These are phyloP conservation scores for Danionella dracula DNA, from an alignment of 2,797 vertebrate genomes.

Conservation along the genomic window DNA sequence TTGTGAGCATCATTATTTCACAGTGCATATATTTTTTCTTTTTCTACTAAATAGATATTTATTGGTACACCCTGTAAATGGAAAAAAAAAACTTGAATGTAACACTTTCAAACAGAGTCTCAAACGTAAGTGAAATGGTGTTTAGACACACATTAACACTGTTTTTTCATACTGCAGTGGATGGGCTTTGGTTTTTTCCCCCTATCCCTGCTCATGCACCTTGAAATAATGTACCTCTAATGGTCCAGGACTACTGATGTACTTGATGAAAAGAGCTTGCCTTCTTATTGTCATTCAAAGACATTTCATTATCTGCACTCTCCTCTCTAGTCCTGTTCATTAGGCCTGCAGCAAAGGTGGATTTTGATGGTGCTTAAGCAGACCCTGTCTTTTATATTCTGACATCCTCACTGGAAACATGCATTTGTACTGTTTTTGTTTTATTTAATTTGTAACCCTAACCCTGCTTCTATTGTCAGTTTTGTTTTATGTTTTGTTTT, in stretches of 20 bases:
- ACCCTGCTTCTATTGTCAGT: neutral
- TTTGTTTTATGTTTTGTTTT: neutral
- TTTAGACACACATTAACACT: neutral
- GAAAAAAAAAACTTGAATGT: no score
- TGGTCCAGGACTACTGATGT: conserved; percentile 56
- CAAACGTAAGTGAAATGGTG: no score
- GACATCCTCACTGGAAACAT: neutral
- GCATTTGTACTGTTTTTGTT: no score
- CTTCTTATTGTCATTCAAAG: conserved; percentile 39
- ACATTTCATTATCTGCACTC: conserved; percentile 38
- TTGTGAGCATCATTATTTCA: no score
- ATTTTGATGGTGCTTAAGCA: neutral
- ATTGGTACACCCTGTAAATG: no score
- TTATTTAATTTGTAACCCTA: no score
- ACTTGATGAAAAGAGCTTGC: conserved; percentile 44
- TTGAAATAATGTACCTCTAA: conserved; percentile 64
- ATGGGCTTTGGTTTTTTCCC: conserved; percentile 38
- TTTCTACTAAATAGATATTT: no score
- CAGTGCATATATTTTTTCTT: no score
- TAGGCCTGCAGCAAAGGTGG: conserved; percentile 19
- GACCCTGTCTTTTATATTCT: neutral
- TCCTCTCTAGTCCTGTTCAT: conserved; percentile 27
- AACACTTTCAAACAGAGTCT: no score
- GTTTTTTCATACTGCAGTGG: neutral
- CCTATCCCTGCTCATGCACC: conserved; percentile 53